Evolutionary conservation across 2,797 vertebrate species (phyloP).

Genomic region (Phalloptychus januarius): DNA sequence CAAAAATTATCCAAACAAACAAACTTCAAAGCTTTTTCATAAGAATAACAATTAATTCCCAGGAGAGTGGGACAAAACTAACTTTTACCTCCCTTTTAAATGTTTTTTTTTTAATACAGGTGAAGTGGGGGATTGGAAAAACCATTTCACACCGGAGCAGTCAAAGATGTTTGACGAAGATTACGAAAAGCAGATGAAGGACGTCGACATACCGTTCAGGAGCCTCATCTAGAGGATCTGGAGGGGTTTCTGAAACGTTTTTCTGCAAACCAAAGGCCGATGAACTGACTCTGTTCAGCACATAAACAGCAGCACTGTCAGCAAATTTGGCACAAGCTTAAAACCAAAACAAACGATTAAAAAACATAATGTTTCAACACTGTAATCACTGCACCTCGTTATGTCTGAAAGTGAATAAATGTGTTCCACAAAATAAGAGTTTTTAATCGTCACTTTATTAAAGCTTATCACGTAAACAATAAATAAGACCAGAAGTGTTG

Average conservation of each 20-base stretch:
- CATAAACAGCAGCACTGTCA: neutral
- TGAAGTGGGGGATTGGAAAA: slow-evolving; percentile 86
- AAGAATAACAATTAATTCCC: neutral
- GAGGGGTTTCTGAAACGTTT: neutral
- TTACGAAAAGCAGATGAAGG: slow-evolving; percentile 82
- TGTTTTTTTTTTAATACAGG: slow-evolving; percentile 58
- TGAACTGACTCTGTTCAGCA: slow-evolving; percentile 14
- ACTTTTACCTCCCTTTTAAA: neutral
- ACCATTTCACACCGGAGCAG: slow-evolving; percentile 82
- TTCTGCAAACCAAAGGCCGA: slow-evolving; percentile 39
- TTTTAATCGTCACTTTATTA: slow-evolving; percentile 77
- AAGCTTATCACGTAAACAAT: slow-evolving; percentile 79
- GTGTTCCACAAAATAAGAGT: slow-evolving; percentile 53
- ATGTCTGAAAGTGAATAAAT: slow-evolving; percentile 50
- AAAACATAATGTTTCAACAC: neutral
- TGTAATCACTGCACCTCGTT: slow-evolving; percentile 4
- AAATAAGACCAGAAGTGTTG: slow-evolving; percentile 82
- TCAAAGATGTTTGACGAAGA: slow-evolving; percentile 82
- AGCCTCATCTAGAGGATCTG: slow-evolving; percentile 57
- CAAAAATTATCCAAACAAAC: neutral
- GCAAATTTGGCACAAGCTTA: slow-evolving; percentile 4
- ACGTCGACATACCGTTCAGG: slow-evolving; percentile 75
- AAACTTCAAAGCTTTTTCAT: neutral
- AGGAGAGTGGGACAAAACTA: neutral
- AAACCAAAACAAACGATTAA: slow-evolving; percentile 19